These are phyloP conservation scores for Orestias chungarensis DNA, from an alignment of 2,797 vertebrate genomes.

Conservation along the genomic window DNA sequence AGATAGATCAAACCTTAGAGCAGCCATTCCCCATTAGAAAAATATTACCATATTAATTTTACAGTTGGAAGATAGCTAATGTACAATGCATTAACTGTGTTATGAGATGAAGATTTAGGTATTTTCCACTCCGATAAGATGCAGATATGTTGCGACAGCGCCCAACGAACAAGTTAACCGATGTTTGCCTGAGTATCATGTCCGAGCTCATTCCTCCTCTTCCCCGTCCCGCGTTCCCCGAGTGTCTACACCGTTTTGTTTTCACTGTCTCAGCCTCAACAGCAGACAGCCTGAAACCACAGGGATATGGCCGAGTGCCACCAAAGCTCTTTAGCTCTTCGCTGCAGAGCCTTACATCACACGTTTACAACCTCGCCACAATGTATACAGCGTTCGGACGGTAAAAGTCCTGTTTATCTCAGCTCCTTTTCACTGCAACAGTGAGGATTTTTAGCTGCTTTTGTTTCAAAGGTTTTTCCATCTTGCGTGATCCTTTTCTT, in stretches of 20 bases:
- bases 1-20: no score
- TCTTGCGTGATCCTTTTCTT: neutral
- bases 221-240: constrained; percentile 35
- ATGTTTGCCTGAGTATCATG: constrained; percentile 30
- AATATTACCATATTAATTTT: no score
- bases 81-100: neutral
- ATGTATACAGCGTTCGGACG: constrained; percentile 43
- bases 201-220: constrained; percentile 30
- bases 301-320: constrained; percentile 66
- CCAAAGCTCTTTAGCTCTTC: constrained; percentile 60
- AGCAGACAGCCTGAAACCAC: constrained; percentile 65
- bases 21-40: no score
- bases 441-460: constrained; percentile 27
- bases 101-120: no score
- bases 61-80: neutral
- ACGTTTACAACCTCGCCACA: constrained; percentile 50
- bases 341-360: constrained; percentile 59
- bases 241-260: constrained; percentile 51
- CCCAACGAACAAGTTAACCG: neutral
- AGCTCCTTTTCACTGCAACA: constrained; percentile 32
- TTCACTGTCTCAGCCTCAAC: constrained; percentile 48
- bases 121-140: constrained; percentile 3
- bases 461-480: constrained; percentile 30
- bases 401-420: constrained; percentile 53
- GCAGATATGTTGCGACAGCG: neutral